These are phyloP conservation scores for Muricea muricata DNA, from an alignment of 92 coral and sea anemone genomes.

Conservation along the genomic window DNA sequence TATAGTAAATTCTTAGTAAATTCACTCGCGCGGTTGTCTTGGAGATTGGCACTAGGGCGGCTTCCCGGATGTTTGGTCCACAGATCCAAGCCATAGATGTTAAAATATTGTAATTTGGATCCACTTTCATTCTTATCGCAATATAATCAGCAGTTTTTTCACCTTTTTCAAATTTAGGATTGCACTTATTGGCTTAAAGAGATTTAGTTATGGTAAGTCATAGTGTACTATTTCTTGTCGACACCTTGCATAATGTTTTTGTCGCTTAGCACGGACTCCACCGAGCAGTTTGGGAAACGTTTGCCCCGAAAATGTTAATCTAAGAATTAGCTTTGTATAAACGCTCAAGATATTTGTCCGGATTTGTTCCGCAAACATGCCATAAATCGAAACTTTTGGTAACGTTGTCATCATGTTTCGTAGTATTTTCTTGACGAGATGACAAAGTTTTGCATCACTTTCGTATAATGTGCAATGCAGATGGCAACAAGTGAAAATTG, in stretches of 20 bases:
- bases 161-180: not conserved
- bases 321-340: slow-evolving; percentile 1
- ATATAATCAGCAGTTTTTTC: not conserved
- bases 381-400: not conserved
- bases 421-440: not conserved
- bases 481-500: slow-evolving; percentile 11
- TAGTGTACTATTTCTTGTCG: not conserved
- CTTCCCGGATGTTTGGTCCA: slow-evolving; percentile 39
- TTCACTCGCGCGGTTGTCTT: not conserved
- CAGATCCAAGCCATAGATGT: too few relatives aligned
- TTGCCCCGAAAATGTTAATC: not conserved
- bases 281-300: not conserved
- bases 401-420: not conserved
- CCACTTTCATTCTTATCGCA: slow-evolving; percentile 16
- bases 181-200: not conserved
- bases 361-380: slow-evolving; percentile 31
- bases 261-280: not conserved
- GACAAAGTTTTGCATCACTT: not conserved
- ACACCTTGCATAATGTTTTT: not conserved
- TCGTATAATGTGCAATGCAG: not conserved
- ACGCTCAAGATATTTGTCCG: slow-evolving; percentile 20
- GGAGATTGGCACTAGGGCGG: slow-evolving; percentile 48
- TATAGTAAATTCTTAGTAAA: not conserved
- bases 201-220: slow-evolving; percentile 34
- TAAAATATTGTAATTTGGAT: too few relatives aligned